Evolutionary conservation across 1,140 invertebrate genomes (phyloP).

Genomic region (Lucilia sericata): DNA sequence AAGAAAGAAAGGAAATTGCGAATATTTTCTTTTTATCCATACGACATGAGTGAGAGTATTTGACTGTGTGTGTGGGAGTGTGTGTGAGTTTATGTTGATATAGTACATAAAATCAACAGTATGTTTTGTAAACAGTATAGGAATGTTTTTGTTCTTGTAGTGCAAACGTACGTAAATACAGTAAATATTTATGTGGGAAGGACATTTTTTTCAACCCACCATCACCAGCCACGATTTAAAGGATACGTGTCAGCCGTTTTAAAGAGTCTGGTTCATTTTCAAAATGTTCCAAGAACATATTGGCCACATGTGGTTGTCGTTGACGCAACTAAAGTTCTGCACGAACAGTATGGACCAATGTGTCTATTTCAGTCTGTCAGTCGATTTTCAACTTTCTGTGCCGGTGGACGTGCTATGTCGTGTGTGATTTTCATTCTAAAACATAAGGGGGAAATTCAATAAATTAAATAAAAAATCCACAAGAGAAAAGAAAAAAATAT

Average conservation of each 20-base stretch:
- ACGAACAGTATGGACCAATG: not conserved
- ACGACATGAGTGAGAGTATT: not conserved
- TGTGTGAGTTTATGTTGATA: not conserved
- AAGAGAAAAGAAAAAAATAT: not conserved
- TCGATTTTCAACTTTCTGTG: not conserved
- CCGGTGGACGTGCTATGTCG: not conserved
- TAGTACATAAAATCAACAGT: constrained; percentile 16
- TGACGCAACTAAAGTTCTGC: not conserved
- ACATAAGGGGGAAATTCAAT: not conserved
- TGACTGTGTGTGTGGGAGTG: not conserved
- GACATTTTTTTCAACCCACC: not conserved
- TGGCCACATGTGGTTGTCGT: constrained; percentile 22
- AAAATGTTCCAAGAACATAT: constrained; percentile 3
- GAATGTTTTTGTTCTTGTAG: not conserved
- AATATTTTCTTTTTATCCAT: not conserved
- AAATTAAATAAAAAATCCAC: not conserved
- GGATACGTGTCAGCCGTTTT: not conserved
- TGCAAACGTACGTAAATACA: too few species aligned
- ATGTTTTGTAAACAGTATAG: not conserved
- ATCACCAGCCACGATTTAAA: not conserved
- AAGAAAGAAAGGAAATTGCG: not conserved
- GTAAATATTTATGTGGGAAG: too few species aligned
- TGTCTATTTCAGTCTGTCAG: not conserved
- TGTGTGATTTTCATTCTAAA: not conserved
- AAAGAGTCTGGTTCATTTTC: not conserved